A percentile compares a stretch with the other conserved stretches of the same genome.
Evolutionary conservation across 2,113 vertebrate genomes (phyloP).

Genomic region (Lamprologus sp.): DNA sequence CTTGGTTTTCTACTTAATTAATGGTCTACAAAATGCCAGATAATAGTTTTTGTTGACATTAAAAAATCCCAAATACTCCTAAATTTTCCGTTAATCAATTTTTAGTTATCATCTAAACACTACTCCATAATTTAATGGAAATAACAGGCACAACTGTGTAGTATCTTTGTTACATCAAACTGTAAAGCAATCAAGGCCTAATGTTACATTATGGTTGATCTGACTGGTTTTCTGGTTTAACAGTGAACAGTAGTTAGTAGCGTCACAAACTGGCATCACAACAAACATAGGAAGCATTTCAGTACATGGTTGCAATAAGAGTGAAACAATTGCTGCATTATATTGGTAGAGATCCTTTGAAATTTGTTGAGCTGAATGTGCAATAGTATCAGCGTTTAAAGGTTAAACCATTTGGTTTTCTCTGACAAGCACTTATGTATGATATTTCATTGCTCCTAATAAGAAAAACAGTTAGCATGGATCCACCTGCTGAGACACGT

Average conservation of each 20-base stretch:
- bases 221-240: neutral
- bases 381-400: neutral
- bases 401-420: neutral
- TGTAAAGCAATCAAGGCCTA: neutral
- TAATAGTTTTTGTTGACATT: neutral
- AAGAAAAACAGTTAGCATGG: neutral
- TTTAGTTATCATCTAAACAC: neutral
- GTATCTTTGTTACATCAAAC: neutral
- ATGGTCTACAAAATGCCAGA: neutral
- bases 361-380: neutral
- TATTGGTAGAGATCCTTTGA: neutral
- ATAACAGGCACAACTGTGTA: neutral
- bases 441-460: neutral
- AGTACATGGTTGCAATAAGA: neutral
- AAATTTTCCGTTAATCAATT: neutral
- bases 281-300: neutral
- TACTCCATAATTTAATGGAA: neutral
- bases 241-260: neutral
- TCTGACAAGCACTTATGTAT: neutral
- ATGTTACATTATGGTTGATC: neutral
- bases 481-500: neutral
- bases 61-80: neutral
- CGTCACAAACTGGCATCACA: neutral
- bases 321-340: neutral
- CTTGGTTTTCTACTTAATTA: neutral